Base-by-base conservation (phyloP, 2,888 invertebrate genomes). In the Axea sp. region DNA sequence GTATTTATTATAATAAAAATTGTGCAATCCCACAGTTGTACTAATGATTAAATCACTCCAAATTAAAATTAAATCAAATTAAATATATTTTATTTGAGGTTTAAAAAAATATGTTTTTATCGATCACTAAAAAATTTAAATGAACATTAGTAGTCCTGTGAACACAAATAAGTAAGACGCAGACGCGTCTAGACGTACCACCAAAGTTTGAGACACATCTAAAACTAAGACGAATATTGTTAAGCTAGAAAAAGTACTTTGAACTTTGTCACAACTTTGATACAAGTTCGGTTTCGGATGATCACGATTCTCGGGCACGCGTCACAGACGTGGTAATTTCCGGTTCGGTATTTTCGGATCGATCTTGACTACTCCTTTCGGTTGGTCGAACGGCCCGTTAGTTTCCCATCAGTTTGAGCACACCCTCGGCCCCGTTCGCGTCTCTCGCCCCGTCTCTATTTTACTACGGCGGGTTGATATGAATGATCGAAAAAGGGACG, bases 341-440 rank as follows among this genome's bases (percentile, higher is more conserved):
- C 74, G 69, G 71, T 60, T 68, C 62, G 59, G 69, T 77, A 80
- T 80, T 82, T 81, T 82, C 77, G 77, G 79, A 82, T 82, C 81
- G 82, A 82, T 82, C 78, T 76, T 72, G 75, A 71, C 81, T 78
- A 82, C 81, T 81, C 82, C 78, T 81, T 82, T 82, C 73, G 49
- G 59, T 41, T 45, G 51, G 57, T 45, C 35, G 65, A 19, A 8
- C 41, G 49, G 62, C 30, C 71, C 67, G 67, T 75, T 75, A 71
- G 65, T 65, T 75, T 75, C 67, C 71, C 75, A 73, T 73, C 67
- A 67, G 75, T 67, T 74, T 55, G 65, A 8, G 43, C 57, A 30
- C 71, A 67, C 65, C 67, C 69, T 71, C 71, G 35, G 12, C 31
- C 45, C 51, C 39, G 22, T 41, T 24, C 33, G 7, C 57, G 37